Evolutionary conservation across 2,888 invertebrate genomes (phyloP), one percentile per base, ranked within the genome.

Genomic region (Sesia apiformis): DNA sequence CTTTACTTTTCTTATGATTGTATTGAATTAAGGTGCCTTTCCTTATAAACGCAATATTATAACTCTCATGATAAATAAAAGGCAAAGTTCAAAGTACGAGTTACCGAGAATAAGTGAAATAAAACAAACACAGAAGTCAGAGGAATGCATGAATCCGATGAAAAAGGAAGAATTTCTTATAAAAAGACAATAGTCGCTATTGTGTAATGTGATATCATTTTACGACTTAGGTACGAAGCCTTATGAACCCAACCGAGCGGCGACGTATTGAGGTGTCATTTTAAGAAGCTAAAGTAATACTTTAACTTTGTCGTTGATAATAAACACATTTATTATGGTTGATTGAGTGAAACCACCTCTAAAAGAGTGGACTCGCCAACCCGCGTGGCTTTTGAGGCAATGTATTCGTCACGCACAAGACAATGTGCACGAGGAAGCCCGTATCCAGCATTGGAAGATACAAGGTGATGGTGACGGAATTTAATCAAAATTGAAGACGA

Each of bases 181-280:
- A 74, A 81, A 80, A 80, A 79, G 75, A 82, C 82, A 84, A 84
- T 82, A 79, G 77, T 74, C 69, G 78, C 78, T 81, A 83, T 82
- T 85, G 83, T 84, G 87, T 81, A 82, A 88, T 74, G 69, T 72
- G 86, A 88, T 83, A 84, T 80, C 70, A 70, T 83, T 83, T 80
- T 83, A 86, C 84, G 83, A 87, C 86, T 88, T 83, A 23, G 23
- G 23, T 23, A 81, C 74, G 88, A 88, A 88, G 84, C 87, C 88
- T 63, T 83, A 85, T 64, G 69, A 78, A 72, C 74, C 70, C 74
- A 77, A 72, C 67, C 52, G 52, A 52, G 74, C 68, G 72, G 65
- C 72, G 68, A 72, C 76, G 76, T 78, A 79, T 76, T 76, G 74
- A 83, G 79, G 84, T 84, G 86, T 84, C 78, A 75, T 76, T 79